A percentile compares a stretch with the other conserved stretches of the same genome.
These are phyloP conservation scores for Choloepus didactylus DNA, from an alignment of 2,797 vertebrate genomes.

Conservation along the genomic window DNA sequence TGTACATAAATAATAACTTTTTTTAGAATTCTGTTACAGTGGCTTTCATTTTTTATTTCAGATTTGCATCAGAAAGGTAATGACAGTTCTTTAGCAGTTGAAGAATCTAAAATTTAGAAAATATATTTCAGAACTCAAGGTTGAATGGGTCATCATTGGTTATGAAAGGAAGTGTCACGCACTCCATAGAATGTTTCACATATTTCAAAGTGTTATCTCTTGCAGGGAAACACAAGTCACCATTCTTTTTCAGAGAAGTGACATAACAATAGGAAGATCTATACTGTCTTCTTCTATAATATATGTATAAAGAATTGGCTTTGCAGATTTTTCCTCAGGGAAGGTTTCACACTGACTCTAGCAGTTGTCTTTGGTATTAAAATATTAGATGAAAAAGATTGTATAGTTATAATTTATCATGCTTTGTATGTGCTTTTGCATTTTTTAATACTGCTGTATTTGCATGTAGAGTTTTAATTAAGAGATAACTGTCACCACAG, in stretches of 20 bases:
- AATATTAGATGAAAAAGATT: constrained; percentile 82
- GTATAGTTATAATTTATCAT: constrained; percentile 82
- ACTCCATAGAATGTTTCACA: neutral
- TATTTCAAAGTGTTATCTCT: constrained; percentile 75
- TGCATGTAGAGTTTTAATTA: constrained; percentile 91
- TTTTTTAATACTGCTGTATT: constrained; percentile 85
- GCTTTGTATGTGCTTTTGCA: constrained; percentile 80
- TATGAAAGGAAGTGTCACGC: constrained; percentile 46
- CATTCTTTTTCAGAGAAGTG: constrained; percentile 70
- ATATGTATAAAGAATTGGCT: constrained; percentile 68
- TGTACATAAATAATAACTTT: constrained; percentile 73
- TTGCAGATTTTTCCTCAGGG: constrained; percentile 76
- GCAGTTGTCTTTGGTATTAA: constrained; percentile 74
- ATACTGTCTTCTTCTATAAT: constrained; percentile 67
- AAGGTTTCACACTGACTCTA: constrained; percentile 73
- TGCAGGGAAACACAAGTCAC: constrained; percentile 46
- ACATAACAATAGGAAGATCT: constrained; percentile 61
- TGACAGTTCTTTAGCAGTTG: constrained; percentile 68
- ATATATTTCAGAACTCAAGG: neutral
- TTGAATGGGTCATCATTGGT: constrained; percentile 59
- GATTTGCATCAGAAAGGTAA: constrained; percentile 71
- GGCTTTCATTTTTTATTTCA: constrained; percentile 75
- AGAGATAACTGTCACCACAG: constrained; percentile 91
- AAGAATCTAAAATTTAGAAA: constrained; percentile 74
- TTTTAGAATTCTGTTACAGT: constrained; percentile 21